Base-by-base conservation (phyloP, 2,888 invertebrate species). In the Napeogenes inachia region DNA sequence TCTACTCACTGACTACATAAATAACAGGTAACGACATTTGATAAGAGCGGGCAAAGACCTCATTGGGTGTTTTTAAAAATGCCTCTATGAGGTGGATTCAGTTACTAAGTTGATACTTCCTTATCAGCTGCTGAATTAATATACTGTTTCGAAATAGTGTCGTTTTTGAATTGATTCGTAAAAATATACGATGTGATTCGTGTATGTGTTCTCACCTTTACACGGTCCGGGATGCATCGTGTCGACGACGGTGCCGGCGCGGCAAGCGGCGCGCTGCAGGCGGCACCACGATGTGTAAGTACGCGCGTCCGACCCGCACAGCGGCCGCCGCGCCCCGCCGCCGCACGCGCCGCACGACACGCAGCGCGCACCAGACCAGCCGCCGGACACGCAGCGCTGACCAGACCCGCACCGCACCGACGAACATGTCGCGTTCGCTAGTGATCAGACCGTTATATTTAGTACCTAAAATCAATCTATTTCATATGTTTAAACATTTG, bases 281-380 rank as follows among this genome's bases (percentile, higher is more conserved):
- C 95, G 94, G 84, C 96, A 96, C 95, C 95, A 96, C 68, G 94
- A 94, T 56, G 91, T 87, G 84, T 96, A 96, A 56, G 95, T 95
- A 71, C 92, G 91, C 71, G 93, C 92, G 89, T 96, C 95, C 57
- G 93, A 92, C 71, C 94, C 95, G 84, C 96, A 96, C 63, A 95
- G 90, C 64, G 87, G 88, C 0, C 87, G 81, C 42, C 87, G 77
- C 71, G 81, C 75, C 56, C 82, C 80, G 57, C 78, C 74, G 72
- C 80, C 74, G 80, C 87, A 75, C 75, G 83, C 69, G 57, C 80
- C 81, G 73, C 85, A 84, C 73, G 89, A 84, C 67, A 91, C 87
- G 70, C 88, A 81, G 53, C 87, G 87, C 72, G 84, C 88, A 68
- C 87, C 88, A 68, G 83, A 82, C 68, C 80, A 79, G 55, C 89